Evolutionary conservation across 1,140 invertebrate species (phyloP).

Genomic region (Leptoteleia sp.): DNA sequence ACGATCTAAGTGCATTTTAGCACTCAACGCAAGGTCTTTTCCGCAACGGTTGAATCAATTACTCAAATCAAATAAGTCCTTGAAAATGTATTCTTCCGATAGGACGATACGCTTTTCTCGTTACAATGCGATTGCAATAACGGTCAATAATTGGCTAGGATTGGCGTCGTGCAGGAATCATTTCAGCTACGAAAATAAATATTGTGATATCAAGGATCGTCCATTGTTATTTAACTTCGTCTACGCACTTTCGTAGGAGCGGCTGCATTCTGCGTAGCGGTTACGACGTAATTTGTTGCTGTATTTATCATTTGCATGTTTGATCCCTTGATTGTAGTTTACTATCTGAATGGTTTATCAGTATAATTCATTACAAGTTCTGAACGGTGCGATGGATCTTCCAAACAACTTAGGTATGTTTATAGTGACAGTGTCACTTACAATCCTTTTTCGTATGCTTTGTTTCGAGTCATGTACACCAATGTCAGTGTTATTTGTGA

Average conservation of each 20-base stretch:
- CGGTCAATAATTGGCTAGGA: slow-evolving; percentile 58
- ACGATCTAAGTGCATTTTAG: slow-evolving; percentile 37
- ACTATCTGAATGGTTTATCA: slow-evolving; percentile 71
- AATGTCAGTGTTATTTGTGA: no score
- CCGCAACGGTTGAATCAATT: slow-evolving; percentile 46
- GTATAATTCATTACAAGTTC: slow-evolving; percentile 70
- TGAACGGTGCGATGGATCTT: slow-evolving; percentile 66
- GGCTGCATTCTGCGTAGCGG: slow-evolving; percentile 59
- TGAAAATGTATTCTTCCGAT: slow-evolving; percentile 57
- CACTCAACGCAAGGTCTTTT: slow-evolving; percentile 45
- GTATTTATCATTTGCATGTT: slow-evolving; percentile 64
- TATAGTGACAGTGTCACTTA: background rate
- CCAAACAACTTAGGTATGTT: slow-evolving; percentile 66
- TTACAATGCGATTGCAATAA: slow-evolving; percentile 33
- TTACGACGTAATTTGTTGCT: slow-evolving; percentile 52
- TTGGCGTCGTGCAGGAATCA: slow-evolving; percentile 49
- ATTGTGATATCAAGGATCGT: slow-evolving; percentile 43
- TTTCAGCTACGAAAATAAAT: slow-evolving; percentile 51
- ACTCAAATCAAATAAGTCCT: slow-evolving; percentile 58
- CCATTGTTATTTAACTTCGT: slow-evolving; percentile 54
- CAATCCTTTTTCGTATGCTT: no score
- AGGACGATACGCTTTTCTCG: slow-evolving; percentile 53
- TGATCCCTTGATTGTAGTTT: slow-evolving; percentile 63
- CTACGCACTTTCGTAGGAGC: slow-evolving; percentile 57
- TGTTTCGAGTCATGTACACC: no score